Evolutionary conservation across 2,113 vertebrate genomes (phyloP), one percentile per base, ranked within the genome.

Genomic region (Monopterus albus): DNA sequence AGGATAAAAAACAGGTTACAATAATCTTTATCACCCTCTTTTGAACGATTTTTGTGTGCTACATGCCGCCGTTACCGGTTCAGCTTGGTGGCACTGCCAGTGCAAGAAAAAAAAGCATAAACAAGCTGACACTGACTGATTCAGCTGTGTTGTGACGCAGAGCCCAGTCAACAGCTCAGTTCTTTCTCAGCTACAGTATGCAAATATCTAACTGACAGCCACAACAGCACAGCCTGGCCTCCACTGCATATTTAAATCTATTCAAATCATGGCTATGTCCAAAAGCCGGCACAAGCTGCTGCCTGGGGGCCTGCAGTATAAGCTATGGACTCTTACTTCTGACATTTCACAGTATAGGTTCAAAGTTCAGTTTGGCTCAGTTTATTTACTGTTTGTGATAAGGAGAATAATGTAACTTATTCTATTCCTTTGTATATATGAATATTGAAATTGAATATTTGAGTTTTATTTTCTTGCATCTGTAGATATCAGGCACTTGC

Each of bases 181-280:
- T 55, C 43, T 68, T 56, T 75, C 35, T 31, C 57, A 21, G 52
- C 10, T 58, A n/a, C n/a, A n/a, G n/a, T n/a, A 87, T 90, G 88
- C 75, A 90, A 88, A 88, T 87, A 52, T 72, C 62, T 71, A 67
- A 86, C 58, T 62, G 77, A 79, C 79, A 79, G 71, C 47, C 70
- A 57, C 62, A 74, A 39, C 49, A n/a, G n/a, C 75, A 68, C 58
- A 51, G 46, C 29, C 69, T 26, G 66, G 64, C 31, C 60, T 47
- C 58, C 6, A 47, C 31, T 75, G 59, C 57, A 69, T 60, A 89
- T 90, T 88, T 64, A 69, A 81, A 91, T 89, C 57, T 86, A 85
- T 87, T 86, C 81, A 90, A 88, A 89, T 86, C 40, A 49, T 28
- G 67, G 26, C 52, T 12, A 14, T 23, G 52, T 25, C 42, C 11